Percentiles rank a stretch among this genome's conserved stretches.
Evolutionary conservation across 2,888 invertebrate species (phyloP).

Genomic region (Catotricha subobsoleta): DNA sequence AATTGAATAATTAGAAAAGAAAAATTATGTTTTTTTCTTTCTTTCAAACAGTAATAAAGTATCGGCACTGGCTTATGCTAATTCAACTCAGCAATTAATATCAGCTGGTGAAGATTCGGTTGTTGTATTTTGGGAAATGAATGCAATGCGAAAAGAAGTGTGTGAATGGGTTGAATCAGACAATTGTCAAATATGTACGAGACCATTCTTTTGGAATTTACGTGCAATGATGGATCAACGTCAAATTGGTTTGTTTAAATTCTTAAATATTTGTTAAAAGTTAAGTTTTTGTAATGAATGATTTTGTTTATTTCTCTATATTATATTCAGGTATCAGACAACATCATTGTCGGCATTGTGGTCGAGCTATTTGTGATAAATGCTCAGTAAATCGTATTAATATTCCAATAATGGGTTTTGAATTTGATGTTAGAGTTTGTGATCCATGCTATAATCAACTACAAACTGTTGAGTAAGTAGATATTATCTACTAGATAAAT

Average conservation of each 20-base stretch:
- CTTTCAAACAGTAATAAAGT: constrained; percentile 57
- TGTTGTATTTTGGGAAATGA: constrained; percentile 91
- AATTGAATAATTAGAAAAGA: background rate
- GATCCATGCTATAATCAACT: constrained; percentile 72
- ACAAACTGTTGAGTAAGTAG: constrained; percentile 71
- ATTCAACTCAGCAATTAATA: constrained; percentile 58
- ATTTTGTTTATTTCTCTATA: background rate
- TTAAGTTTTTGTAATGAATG: too few relatives aligned
- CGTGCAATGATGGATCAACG: constrained; percentile 96
- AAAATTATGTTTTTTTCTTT: constrained; percentile 7
- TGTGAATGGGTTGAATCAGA: constrained; percentile 93
- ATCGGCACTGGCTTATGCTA: constrained; percentile 70
- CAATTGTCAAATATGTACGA: constrained; percentile 80
- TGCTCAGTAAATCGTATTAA: constrained; percentile 79
- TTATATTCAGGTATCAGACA: constrained; percentile 43
- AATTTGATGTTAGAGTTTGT: constrained; percentile 92
- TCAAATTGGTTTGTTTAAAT: constrained; percentile 41
- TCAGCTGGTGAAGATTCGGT: constrained; percentile 86
- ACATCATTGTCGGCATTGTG: constrained; percentile 86
- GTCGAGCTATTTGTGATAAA: constrained; percentile 83
- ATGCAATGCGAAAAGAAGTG: constrained; percentile 70
- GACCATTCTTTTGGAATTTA: constrained; percentile 98
- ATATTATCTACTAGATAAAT: too few relatives aligned
- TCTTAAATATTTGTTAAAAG: too few relatives aligned
- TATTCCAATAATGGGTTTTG: constrained; percentile 94